Evolutionary conservation across 1,140 invertebrate species (phyloP).

Genomic region (Trichomalopsis sarcophagae): DNA sequence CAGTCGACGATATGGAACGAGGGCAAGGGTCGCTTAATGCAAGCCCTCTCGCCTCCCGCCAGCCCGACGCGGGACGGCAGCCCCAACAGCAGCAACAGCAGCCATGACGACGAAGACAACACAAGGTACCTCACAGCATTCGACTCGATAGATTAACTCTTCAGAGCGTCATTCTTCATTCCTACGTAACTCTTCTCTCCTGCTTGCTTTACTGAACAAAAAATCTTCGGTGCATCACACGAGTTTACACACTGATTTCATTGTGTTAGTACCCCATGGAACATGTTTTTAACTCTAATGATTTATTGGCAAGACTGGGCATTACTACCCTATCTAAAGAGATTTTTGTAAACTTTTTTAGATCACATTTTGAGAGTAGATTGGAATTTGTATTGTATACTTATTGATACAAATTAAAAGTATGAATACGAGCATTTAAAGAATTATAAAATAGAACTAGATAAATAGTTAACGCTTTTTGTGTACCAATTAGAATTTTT

Average conservation of each 20-base stretch:
- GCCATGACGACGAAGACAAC: constrained; percentile 70
- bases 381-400: too few species aligned
- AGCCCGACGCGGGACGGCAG: constrained; percentile 79
- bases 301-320: constrained; percentile 21
- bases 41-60: constrained; percentile 90
- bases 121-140: constrained; percentile 65
- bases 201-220: constrained; percentile 34
- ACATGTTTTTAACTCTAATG: background rate
- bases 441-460: too few species aligned
- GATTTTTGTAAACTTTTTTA: background rate
- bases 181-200: constrained; percentile 14
- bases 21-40: constrained; percentile 89
- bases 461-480: background rate
- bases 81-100: constrained; percentile 70
- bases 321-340: background rate
- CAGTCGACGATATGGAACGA: constrained; percentile 92
- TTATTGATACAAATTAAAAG: too few species aligned
- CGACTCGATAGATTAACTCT: constrained; percentile 29
- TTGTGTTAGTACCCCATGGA: constrained; percentile 25
- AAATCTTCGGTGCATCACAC: constrained; percentile 15
- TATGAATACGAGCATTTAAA: too few species aligned
- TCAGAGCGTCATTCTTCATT: constrained; percentile 22
- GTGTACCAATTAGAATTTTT: background rate
- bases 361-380: background rate
- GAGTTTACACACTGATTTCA: background rate